Conservation (phyloP, 2,888 invertebrate species). For the Danaus chrysippus region DNA sequence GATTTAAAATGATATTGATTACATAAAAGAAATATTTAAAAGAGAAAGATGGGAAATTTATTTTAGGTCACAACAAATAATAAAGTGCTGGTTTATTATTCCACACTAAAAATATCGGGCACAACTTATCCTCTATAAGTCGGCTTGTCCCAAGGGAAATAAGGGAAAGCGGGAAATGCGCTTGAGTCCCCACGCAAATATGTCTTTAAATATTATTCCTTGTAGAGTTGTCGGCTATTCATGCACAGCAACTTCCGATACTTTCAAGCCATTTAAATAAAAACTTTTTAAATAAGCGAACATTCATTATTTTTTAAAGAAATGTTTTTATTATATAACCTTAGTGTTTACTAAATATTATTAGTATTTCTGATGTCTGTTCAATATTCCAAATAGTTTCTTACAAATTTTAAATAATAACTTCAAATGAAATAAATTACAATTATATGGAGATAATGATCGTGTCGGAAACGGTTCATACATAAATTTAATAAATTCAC, state of each 20-base stretch:
- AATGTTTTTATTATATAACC: no score
- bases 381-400: no score
- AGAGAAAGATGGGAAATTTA: neutral
- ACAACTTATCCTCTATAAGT: slow-evolving; percentile 71
- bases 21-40: no score
- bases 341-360: no score
- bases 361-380: no score
- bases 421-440: no score
- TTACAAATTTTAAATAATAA: no score
- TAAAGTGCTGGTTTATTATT: slow-evolving; percentile 6
- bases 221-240: slow-evolving; percentile 26
- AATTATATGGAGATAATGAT: no score
- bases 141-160: slow-evolving; percentile 74
- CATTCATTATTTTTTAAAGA: no score
- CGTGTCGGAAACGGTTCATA: no score
- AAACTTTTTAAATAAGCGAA: neutral
- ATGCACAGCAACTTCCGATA: slow-evolving; percentile 2
- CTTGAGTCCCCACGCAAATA: slow-evolving; percentile 65
- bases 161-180: slow-evolving; percentile 69
- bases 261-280: neutral
- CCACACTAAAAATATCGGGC: slow-evolving; percentile 44
- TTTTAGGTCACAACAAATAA: neutral
- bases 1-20: no score
- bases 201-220: slow-evolving; percentile 53
- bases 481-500: no score